These are phyloP conservation scores for Indicator maculatus DNA, from an alignment of 2,113 vertebrate species.

Conservation along the genomic window DNA sequence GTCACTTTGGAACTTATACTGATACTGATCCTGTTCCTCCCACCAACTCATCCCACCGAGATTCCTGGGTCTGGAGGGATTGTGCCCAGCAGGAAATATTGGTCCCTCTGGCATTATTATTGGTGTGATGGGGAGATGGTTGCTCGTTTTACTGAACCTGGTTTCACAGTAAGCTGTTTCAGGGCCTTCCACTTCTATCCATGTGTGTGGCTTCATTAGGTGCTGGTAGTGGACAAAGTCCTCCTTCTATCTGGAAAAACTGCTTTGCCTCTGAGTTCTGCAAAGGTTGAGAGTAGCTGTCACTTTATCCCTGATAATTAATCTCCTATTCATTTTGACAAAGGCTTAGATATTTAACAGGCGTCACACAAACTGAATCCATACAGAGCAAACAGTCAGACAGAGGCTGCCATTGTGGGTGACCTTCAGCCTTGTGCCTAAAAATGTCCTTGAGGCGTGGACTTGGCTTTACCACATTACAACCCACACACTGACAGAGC, in stretches of 20 bases:
- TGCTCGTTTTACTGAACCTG: neutral
- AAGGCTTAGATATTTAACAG: conserved; percentile 29
- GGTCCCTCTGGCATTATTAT: neutral
- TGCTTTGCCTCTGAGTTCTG: conserved; percentile 19
- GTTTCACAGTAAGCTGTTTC: neutral
- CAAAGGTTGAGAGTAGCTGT: conserved; percentile 11
- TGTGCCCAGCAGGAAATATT: neutral
- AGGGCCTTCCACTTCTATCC: neutral
- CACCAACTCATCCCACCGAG: neutral
- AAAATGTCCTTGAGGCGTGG: neutral
- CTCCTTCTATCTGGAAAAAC: conserved; percentile 44
- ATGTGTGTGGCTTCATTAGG: neutral
- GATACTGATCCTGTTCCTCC: too few species aligned
- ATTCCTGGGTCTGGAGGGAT: neutral
- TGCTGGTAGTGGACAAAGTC: neutral
- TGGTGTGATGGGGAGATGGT: neutral
- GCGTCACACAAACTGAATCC: conserved; percentile 31
- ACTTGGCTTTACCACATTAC: neutral
- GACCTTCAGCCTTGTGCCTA: neutral
- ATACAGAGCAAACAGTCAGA: conserved; percentile 48
- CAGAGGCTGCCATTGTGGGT: conserved; percentile 53
- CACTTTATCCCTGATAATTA: conserved; percentile 35
- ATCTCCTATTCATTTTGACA: conserved; percentile 47
- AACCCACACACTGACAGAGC: conserved; percentile 12
- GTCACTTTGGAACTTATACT: too few species aligned